Base-by-base conservation (phyloP, 2,888 invertebrate species). In the Drosophila affinis region DNA sequence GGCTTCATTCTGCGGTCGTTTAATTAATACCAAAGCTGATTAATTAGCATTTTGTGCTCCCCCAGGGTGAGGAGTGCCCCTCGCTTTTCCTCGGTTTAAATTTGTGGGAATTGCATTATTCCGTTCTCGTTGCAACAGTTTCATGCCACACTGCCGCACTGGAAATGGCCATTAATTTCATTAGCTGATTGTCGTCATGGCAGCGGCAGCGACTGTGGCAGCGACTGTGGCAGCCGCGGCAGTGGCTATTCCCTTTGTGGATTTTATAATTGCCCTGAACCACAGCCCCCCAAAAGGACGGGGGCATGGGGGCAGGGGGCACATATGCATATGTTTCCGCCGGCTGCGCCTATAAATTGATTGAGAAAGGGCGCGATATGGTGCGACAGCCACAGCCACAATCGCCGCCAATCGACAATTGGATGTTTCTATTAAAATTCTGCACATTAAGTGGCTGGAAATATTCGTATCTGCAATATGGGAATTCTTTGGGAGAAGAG, bases 1-100 rank as follows among this genome's bases (percentile, higher is more conserved):
- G 24, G 63, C 39, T 55, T 44, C 39, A 72, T 71, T 56, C 21
- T 78, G 83, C 24, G 84, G 84, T 72, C 72, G 58, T 75, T 73
- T 88, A 88, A 85, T 88, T 88, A 85, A 85, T 87, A 77, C 67
- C 77, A 57, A 39, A 65, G 63, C 70, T 79, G 87, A 85, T 85
- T 85, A 85, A 85, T 85, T 86, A 83, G 79, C 75, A 64, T 77
- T 86, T 84, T 60, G 71, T 55, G 69, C 63, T 12, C 9, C 34
- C 53, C 21, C 32, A 18, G 18, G 49, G 68, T 34, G 24, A 45
- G 71, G 44, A 56, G 63, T 47, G 29, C 58, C 45, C 44, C 56
- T 73, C 45, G 46, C 56, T 73, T 56, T 53, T 56, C 71, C 39
- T 29, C 51, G 39, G 17, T 39, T 65, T 47, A 60, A 73, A 63